Evolutionary conservation across 2,113 vertebrate genomes (phyloP).

Genomic region (Taurulus bubalis): DNA sequence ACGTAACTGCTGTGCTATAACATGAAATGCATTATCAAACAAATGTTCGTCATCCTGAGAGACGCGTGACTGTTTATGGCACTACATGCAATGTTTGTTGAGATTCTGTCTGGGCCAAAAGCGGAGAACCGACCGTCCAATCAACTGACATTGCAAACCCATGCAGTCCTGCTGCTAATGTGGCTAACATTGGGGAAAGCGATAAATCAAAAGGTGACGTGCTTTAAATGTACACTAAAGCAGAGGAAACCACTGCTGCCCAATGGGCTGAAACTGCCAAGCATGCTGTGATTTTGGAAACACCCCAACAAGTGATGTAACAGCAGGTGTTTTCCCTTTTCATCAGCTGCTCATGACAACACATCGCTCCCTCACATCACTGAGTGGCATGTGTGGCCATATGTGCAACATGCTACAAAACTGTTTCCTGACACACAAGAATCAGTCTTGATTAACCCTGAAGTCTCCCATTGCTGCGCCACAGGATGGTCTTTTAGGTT

Average conservation of each 20-base stretch:
- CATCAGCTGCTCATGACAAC: conserved; percentile 21
- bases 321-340: conserved; percentile 14
- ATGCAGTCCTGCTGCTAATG: neutral
- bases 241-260: neutral
- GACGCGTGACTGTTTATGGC: neutral
- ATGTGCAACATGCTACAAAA: neutral
- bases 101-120: neutral
- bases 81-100: neutral
- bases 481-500: neutral
- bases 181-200: neutral
- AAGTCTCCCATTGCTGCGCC: neutral
- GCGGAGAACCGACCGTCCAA: neutral
- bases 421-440: neutral
- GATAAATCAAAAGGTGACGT: neutral
- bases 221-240: neutral
- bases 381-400: neutral
- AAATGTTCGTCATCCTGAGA: too few relatives aligned
- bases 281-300: neutral
- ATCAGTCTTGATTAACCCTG: neutral
- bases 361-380: conserved; percentile 11
- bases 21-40: neutral
- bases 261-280: conserved; percentile 1
- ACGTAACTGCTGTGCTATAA: neutral
- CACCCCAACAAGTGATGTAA: conserved; percentile 12
- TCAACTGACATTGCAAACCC: neutral